Evolutionary conservation across 2,113 vertebrate genomes (phyloP).

Genomic region (Ceyx melanurus): DNA sequence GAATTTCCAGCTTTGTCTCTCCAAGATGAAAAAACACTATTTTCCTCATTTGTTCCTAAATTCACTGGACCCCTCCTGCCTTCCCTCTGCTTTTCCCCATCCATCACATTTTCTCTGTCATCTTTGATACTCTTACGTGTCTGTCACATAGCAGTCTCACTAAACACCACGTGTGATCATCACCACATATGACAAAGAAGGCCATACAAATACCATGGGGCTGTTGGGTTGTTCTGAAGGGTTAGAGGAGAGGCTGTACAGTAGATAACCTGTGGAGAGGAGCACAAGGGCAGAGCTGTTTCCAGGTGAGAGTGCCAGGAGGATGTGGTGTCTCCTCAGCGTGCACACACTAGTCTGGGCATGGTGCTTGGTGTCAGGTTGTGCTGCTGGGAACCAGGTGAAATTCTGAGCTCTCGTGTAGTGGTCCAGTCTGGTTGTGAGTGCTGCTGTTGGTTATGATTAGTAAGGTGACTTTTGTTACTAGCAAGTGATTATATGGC

Average conservation of each 20-base stretch:
- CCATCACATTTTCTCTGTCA: neutral
- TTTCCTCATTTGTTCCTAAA: neutral
- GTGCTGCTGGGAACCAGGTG: neutral
- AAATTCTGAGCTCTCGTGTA: neutral
- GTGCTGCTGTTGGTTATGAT: neutral
- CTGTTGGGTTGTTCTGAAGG: neutral
- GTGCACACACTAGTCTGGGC: neutral
- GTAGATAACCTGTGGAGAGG: neutral
- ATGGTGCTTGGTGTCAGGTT: neutral
- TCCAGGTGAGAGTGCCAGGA: neutral
- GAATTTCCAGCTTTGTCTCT: neutral
- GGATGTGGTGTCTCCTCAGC: neutral
- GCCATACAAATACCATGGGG: neutral
- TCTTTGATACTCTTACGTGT: neutral
- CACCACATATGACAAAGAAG: neutral
- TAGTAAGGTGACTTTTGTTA: neutral
- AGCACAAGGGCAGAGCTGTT: neutral
- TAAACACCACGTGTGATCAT: neutral
- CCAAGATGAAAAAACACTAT: neutral
- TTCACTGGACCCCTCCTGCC: neutral
- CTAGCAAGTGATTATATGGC: neutral
- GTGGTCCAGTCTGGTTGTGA: neutral
- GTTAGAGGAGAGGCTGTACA: neutral
- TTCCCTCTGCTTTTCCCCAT: neutral
- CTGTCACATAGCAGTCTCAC: rapidly evolving